These are phyloP conservation scores for Chrysogorgia sp. DNA, from an alignment of 92 coral and sea anemone genomes.

Conservation along the genomic window DNA sequence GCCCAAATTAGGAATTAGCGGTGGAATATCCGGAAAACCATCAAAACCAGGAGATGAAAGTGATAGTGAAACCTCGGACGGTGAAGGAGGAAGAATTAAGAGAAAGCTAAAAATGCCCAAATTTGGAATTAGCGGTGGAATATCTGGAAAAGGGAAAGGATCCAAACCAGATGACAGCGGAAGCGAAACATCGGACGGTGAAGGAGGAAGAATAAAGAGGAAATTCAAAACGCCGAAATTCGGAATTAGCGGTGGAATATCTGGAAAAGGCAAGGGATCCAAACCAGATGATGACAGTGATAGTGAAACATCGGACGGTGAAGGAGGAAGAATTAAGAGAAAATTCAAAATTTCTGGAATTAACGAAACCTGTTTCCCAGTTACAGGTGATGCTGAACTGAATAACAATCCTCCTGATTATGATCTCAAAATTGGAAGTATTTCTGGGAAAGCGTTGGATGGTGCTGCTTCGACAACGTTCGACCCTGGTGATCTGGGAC, in stretches of 20 bases:
- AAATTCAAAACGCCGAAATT: conserved; percentile 14
- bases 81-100: conserved; percentile 29
- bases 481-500: conserved; percentile 11
- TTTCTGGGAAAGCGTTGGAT: not conserved
- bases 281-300: conserved; percentile 22
- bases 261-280: not conserved
- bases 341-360: not conserved
- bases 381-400: no score
- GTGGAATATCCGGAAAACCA: not conserved
- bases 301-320: not conserved
- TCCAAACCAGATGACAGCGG: conserved; percentile 9
- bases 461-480: not conserved
- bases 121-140: not conserved
- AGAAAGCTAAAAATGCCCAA: not conserved
- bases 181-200: conserved; percentile 25
- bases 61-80: conserved; percentile 34
- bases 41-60: not conserved
- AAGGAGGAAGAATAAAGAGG: conserved; percentile 43
- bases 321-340: conserved; percentile 1
- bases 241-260: not conserved
- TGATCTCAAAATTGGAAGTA: no score
- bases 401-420: no score
- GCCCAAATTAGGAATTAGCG: conserved; percentile 19
- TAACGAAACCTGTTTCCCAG: no score
- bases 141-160: not conserved